phyloP scores from a whole-genome alignment of 2,797 vertebrate species.

The Xerus rutilus region DNA sequence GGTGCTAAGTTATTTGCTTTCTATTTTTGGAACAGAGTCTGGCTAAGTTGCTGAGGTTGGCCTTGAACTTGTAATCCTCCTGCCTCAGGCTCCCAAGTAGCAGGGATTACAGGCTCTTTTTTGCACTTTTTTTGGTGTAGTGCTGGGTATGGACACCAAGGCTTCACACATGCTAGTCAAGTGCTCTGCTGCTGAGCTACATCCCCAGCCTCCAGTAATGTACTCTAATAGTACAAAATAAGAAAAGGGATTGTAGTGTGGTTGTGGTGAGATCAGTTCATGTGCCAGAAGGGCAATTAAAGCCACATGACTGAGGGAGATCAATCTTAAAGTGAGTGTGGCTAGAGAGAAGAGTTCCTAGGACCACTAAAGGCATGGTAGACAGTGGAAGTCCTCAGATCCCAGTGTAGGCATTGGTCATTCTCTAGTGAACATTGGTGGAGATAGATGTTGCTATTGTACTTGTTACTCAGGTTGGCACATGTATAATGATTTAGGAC shows the following conservation, averaged over 20 bases:
- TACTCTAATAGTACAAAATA: not conserved
- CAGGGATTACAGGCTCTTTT: not conserved
- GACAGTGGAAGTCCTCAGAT: not conserved
- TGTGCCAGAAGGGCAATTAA: not conserved
- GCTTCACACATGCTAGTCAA: no score
- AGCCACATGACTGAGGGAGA: not conserved
- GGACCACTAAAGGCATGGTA: not conserved
- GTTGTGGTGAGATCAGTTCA: not conserved
- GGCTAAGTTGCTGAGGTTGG: no score
- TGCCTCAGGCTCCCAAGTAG: no score
- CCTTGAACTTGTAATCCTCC: no score
- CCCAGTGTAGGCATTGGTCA: not conserved
- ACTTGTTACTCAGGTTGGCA: not conserved
- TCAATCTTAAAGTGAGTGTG: not conserved
- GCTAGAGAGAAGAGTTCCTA: not conserved
- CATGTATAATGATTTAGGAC: conserved; percentile 11
- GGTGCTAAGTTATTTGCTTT: no score
- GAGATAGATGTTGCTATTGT: not conserved
- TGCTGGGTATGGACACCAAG: no score
- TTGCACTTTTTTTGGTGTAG: not conserved
- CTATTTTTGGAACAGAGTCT: no score
- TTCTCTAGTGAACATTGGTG: not conserved
- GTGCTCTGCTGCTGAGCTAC: no score
- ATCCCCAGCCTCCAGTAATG: not conserved
- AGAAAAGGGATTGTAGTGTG: not conserved